Base-by-base conservation (phyloP, 2,888 invertebrate species). In the Troglohyphantes excavatus region DNA sequence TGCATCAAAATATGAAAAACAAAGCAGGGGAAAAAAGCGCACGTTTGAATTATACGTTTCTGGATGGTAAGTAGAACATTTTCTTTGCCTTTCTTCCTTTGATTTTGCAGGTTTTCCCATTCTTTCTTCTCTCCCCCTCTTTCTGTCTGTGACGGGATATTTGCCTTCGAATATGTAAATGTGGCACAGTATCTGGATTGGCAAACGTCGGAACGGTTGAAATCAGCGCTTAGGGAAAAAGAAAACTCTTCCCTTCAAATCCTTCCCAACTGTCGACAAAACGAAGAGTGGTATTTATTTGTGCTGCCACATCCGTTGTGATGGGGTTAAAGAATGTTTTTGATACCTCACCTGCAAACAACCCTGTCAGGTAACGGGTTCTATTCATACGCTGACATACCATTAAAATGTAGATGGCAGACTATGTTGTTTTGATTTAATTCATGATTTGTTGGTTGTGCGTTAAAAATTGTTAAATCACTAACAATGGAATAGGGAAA, bases 21-120 rank as follows among this genome's bases (percentile, higher is more conserved):
- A n/a, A 67, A 53, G 13, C 26, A 13, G 29, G 75, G 53, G 46
- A 72, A 82, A 59, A n/a, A 75, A 39, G 68, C 67, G 75, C 88
- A 88, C 88, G 75, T 88, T 88, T 67, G 88, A 88, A 88, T 88
- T 88, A 88, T 88, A 88, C 81, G 88, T 88, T 88, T 82, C 75
- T 88, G 88, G 75, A 88, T 88, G 81, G 82, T 68, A 82, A 82
- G 82, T 68, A 67, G 88, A 88, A 63, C 75, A 75, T 88, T 88
- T 88, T 88, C 88, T 88, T 88, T 88, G 88, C 73, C 67, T 88
- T 84, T 17, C 76, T 68, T 26, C 27, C 82, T 59, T 59, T 88
- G 88, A 78, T 81, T 88, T 67, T 39, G 81, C 68, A 53, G 81
- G 75, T 81, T 82, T n/a, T 87, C 81, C 75, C 72, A 88, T 88